These are phyloP conservation scores for Phaenicophaeus curvirostris DNA, from an alignment of 2,797 vertebrate genomes.

Conservation along the genomic window DNA sequence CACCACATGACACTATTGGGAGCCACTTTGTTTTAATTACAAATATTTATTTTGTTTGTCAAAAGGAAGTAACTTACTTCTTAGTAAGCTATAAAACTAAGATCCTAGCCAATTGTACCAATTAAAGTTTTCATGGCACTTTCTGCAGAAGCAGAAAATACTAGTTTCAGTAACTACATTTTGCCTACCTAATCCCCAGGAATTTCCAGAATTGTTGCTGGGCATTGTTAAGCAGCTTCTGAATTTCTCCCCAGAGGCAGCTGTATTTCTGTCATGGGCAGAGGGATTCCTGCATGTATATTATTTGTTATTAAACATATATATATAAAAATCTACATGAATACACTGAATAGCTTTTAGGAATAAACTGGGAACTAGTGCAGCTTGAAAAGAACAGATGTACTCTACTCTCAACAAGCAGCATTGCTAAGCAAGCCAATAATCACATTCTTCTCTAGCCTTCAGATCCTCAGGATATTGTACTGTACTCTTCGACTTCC, in stretches of 20 bases:
- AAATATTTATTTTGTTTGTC: slow-evolving; percentile 14
- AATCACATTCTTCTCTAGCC: slow-evolving; percentile 47
- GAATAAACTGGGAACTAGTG: slow-evolving; percentile 39
- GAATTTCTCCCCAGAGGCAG: slow-evolving; percentile 71
- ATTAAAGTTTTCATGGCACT: slow-evolving; percentile 39
- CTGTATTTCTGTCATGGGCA: slow-evolving; percentile 73
- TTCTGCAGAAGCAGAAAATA: slow-evolving; percentile 70
- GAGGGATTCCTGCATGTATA: slow-evolving; percentile 65
- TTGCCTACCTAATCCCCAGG: slow-evolving; percentile 71
- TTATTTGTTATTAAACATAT: slow-evolving; percentile 66
- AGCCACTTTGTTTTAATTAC: slow-evolving; percentile 30
- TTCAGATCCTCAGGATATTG: slow-evolving; percentile 42
- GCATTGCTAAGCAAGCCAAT: slow-evolving; percentile 33
- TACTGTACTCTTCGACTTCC: slow-evolving; percentile 10
- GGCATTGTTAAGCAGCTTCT: slow-evolving; percentile 71
- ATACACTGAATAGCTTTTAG: slow-evolving; percentile 35
- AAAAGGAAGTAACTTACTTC: slow-evolving; percentile 58
- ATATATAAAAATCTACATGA: slow-evolving; percentile 11
- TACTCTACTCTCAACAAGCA: slow-evolving; percentile 43
- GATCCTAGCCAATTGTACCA: slow-evolving; percentile 44
- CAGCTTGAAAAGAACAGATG: slow-evolving; percentile 36
- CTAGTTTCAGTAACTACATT: slow-evolving; percentile 65
- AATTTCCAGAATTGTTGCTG: slow-evolving; percentile 71
- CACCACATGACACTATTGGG: slow-evolving; percentile 38
- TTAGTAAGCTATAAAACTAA: slow-evolving; percentile 48